Evolutionary conservation across 1,140 invertebrate genomes (phyloP), one percentile per base, ranked within the genome.

Genomic region (Oreohelix idahoensis): DNA sequence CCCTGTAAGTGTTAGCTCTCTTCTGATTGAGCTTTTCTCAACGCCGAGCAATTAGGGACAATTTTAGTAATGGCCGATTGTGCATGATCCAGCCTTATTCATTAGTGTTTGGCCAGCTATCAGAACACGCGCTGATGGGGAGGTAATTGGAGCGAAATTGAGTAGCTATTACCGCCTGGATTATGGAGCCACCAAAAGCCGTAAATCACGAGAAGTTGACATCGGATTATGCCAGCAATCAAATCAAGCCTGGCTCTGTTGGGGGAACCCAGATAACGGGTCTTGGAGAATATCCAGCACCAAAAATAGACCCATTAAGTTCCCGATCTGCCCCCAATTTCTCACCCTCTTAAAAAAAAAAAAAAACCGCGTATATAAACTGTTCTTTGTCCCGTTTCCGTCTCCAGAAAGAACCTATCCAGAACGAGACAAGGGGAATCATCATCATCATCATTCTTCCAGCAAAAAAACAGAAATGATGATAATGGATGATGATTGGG

Each of bases 41-140:
- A 63, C 79, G 75, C 35, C 15, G 73, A 66, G 79, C 79, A 84
- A 81, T 84, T 84, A 84, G 79, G 75, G 29, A n/a, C 79, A 75
- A 63, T 79, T 80, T 84, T 74, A 66, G 84, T 84, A 84, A 84
- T 84, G 75, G 79, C 75, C 80, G 84, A 84, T 84, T 84, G 84
- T 78, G 77, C 79, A 38, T 81, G 84, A 84, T 84, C 84, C 79
- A 63, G 74, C 75, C 49, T 36, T 66, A 84, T 84, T 84, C 84
- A 84, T 84, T 81, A 81, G 84, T 82, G 77, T 81, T 80, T 69
- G 58, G 80, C 73, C 45, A 69, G 79, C 79, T 84, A 81, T 84
- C 84, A 58, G 84, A 78, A 81, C 74, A 74, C 26, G n/a, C 58
- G 63, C 79, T 81, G 84, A 84, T 81, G 84, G 84, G 63, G 36